A percentile compares a stretch with the other conserved stretches of the same genome.
These are phyloP conservation scores for Stichopus chloronotus DNA, from an alignment of 35 echinoderm and acorn worm species.

Conservation along the genomic window DNA sequence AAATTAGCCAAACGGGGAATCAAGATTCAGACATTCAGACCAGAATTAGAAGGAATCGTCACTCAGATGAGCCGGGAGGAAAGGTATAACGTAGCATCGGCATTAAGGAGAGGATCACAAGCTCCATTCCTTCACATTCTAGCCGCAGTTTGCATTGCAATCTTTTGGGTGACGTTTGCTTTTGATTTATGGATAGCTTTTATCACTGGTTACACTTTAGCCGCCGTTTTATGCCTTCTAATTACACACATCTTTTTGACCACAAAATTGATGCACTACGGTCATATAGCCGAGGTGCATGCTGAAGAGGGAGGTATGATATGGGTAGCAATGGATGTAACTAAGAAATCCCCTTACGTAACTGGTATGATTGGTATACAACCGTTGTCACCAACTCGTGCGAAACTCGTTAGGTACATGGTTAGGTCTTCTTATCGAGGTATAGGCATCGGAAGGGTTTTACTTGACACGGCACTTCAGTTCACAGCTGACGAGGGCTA, in stretches of 20 bases:
- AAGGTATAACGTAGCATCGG: background rate
- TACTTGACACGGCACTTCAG: background rate
- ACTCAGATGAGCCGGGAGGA: background rate
- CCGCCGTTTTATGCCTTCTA: background rate
- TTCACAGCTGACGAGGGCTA: background rate
- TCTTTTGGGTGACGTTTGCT: background rate
- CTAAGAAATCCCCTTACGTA: background rate
- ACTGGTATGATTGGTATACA: background rate
- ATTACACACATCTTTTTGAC: background rate
- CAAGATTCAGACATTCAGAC: background rate
- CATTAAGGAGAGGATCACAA: background rate
- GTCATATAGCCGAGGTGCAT: background rate
- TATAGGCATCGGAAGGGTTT: background rate
- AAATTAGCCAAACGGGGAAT: background rate
- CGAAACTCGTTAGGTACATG: conserved; percentile 22
- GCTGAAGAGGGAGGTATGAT: background rate
- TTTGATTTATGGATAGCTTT: background rate
- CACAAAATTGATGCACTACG: background rate
- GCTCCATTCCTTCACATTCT: background rate
- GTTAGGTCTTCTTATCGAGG: background rate
- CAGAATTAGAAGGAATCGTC: conserved; percentile 1
- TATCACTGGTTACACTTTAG: background rate
- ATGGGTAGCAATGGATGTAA: background rate
- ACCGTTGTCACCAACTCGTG: background rate
- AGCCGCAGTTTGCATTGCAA: background rate